These are phyloP conservation scores for Macrocentrus cingulum DNA, from an alignment of 1,140 invertebrate species.

Conservation along the genomic window DNA sequence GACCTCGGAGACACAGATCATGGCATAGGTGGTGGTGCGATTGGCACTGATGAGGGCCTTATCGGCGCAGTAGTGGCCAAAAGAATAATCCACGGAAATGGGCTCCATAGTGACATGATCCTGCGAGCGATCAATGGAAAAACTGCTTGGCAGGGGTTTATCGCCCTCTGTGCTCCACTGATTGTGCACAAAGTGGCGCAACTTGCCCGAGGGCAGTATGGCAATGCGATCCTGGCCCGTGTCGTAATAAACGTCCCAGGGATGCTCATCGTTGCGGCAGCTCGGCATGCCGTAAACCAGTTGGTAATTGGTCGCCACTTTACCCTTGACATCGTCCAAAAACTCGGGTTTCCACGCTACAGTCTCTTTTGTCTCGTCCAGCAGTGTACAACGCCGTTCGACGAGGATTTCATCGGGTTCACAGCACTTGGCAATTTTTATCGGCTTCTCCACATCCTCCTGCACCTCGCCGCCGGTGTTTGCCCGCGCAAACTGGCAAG, in stretches of 20 bases:
- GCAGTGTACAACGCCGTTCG: conserved; percentile 65
- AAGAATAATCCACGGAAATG: conserved; percentile 70
- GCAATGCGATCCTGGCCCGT: conserved; percentile 64
- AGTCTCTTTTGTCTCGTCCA: conserved; percentile 62
- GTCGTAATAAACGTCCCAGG: conserved; percentile 74
- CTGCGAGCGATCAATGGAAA: conserved; percentile 11
- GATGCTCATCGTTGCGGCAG: conserved; percentile 67
- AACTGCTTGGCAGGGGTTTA: conserved; percentile 35
- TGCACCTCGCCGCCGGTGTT: conserved; percentile 26
- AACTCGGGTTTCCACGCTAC: conserved; percentile 49
- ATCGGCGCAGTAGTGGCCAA: conserved; percentile 77
- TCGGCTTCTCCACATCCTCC: conserved; percentile 9
- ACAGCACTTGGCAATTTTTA: conserved; percentile 70
- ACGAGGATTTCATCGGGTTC: conserved; percentile 70
- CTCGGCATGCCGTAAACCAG: conserved; percentile 71
- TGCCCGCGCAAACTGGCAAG: conserved; percentile 30
- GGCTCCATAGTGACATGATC: conserved; percentile 45
- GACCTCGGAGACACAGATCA: conserved; percentile 72
- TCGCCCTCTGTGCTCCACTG: conserved; percentile 27
- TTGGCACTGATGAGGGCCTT: conserved; percentile 62
- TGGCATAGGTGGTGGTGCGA: conserved; percentile 65
- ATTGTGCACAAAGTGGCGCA: conserved; percentile 70
- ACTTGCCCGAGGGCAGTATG: conserved; percentile 67
- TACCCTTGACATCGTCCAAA: conserved; percentile 29
- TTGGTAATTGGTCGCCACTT: conserved; percentile 45